Evolutionary conservation across 2,113 vertebrate genomes (phyloP), one percentile per base, ranked within the genome.

Genomic region (Mus pahari): DNA sequence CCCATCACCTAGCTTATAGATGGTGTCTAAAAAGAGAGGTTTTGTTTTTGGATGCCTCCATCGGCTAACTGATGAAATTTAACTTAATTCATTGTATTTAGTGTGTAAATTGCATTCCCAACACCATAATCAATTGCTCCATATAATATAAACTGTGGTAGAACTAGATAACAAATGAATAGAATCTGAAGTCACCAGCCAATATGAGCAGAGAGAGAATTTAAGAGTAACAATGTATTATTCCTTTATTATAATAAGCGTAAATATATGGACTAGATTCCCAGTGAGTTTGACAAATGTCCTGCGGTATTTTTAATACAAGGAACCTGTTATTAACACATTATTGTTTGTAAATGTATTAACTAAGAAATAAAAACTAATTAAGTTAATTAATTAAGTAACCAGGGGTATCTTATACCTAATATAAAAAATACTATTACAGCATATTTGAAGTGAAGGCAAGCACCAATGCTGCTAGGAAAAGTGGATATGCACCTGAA

Each of bases 201-300:
- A 81, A 17, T 60, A 81, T 7, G 24, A 26, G 16, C 5, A 42
- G 13, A 81, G 5, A 50, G 16, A 90, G 31, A 90, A 87, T 86
- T 90, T 48, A 74, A 84, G 33, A 19, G 10, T 45, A 28, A 82
- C 50, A 14, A 55, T 71, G 28, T 90, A 8, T 68, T 86, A 62
- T 70, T 7, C 22, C 9, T 95, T 26, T 62, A 93, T 87, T 93
- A 50, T 87, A 94, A 33, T 86, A 83, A 50, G 62, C 93, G 64
- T 60, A 22, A 7, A 12, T 89, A 68, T 1, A 53, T 5, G 64
- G 50, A 90, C 28, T 75, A 91, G 33, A 50, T 64, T 50, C 22
- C 12, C 42, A 28, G 26, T 70, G 39, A 55, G 36, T 13, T n/a
- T 39, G 45, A 10, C 28, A 19, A 83, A 6, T 84, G 42, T 53